phyloP scores from a whole-genome alignment of 2,888 invertebrate species.

The Apotomis capreana region DNA sequence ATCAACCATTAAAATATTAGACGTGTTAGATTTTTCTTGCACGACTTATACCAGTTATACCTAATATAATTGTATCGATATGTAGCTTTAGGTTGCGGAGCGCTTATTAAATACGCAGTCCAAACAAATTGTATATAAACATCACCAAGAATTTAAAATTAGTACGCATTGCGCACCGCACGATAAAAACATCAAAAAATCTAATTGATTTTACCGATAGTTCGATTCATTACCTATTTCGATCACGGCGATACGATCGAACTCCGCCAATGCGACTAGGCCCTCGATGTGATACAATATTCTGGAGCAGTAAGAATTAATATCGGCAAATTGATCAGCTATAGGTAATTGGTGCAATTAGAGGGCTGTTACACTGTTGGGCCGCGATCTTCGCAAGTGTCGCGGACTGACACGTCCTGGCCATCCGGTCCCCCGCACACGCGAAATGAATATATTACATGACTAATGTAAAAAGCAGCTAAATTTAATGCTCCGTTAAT shows the following conservation, averaged over 20 bases:
- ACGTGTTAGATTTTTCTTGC: too few species aligned
- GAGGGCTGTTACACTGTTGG: constrained; percentile 56
- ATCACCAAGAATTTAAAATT: too few species aligned
- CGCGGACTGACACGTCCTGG: constrained; percentile 58
- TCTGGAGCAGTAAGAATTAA: constrained; percentile 63
- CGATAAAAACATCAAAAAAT: constrained; percentile 1
- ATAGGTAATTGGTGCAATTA: constrained; percentile 69
- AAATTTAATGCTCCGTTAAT: constrained; percentile 42
- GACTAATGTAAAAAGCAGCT: constrained; percentile 55
- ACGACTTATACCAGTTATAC: too few species aligned
- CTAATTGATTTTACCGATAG: constrained; percentile 6
- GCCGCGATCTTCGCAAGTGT: constrained; percentile 49
- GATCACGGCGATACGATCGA: constrained; percentile 7
- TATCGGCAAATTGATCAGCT: constrained; percentile 56
- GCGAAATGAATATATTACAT: constrained; percentile 65
- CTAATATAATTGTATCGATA: too few species aligned
- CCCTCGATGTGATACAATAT: constrained; percentile 56
- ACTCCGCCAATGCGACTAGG: constrained; percentile 46
- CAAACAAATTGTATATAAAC: too few species aligned
- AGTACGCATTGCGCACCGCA: too few species aligned
- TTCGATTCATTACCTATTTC: constrained; percentile 16
- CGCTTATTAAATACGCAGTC: too few species aligned
- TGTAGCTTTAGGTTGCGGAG: too few species aligned
- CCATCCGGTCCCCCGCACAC: constrained; percentile 51
- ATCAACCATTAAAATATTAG: too few species aligned